Evolutionary conservation across 2,888 invertebrate species (phyloP).

Genomic region (Caenorhabditis macrosperma): DNA sequence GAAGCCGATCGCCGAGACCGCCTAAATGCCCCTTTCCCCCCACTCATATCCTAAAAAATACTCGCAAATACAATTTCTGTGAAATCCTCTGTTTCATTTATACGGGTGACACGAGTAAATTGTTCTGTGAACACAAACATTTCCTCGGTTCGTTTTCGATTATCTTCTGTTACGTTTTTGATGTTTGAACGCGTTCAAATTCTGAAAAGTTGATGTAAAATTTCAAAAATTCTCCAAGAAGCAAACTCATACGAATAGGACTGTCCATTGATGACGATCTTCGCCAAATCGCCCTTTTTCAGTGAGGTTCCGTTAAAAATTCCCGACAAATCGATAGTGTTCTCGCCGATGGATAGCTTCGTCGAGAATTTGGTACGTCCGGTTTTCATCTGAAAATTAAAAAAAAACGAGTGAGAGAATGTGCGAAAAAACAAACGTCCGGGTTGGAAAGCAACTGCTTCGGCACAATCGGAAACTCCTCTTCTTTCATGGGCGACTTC

Average conservation of each 20-base stretch:
- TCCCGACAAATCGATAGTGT: constrained; percentile 29
- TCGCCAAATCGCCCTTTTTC: not conserved
- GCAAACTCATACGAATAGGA: constrained; percentile 13
- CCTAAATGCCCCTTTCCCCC: not conserved
- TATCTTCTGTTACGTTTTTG: not conserved
- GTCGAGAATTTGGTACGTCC: constrained; percentile 34
- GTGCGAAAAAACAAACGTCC: constrained; percentile 1
- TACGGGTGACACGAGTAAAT: constrained; percentile 21
- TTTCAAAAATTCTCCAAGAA: not conserved
- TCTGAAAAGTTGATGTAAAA: not conserved
- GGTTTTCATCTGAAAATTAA: constrained; percentile 4
- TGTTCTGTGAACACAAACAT: not conserved
- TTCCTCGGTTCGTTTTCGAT: not conserved
- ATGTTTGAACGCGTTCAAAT: not conserved
- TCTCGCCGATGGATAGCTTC: not conserved
- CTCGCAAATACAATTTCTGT: constrained; percentile 22
- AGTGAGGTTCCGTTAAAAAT: not conserved
- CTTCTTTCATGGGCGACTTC: not conserved
- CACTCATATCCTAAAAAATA: too few species aligned
- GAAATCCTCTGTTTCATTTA: constrained; percentile 19
- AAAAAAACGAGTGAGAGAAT: not conserved
- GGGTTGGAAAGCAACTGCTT: constrained; percentile 22
- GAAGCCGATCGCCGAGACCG: constrained; percentile 44
- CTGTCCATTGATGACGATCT: constrained; percentile 35
- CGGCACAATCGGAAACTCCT: constrained; percentile 38